Evolutionary conservation across 2,113 vertebrate species (phyloP), one percentile per base, ranked within the genome.

Genomic region (Chitala chitala): DNA sequence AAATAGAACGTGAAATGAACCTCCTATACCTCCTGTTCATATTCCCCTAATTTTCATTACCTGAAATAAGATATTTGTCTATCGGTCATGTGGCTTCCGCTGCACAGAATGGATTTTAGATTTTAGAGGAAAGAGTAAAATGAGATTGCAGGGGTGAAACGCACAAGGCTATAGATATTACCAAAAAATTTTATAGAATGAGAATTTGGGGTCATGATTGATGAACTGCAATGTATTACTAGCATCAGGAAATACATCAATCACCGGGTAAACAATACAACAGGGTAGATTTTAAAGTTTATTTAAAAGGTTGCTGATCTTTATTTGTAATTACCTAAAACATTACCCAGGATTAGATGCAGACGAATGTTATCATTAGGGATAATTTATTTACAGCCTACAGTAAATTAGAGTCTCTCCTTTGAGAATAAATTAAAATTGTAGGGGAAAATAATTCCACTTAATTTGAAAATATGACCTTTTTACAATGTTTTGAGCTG

Each of bases 401-500:
- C 20, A 56, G 66, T 46, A 74, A 80, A 80, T 78, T 46, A 12
- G 40, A 69, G 75, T 77, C 75, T 55, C 54, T 71, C 24, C 48
- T 63, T 64, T 56, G 29, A 76, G 79, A 75, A 78, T 72, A 77
- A 69, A 71, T 79, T 69, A 81, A 55, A 78, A 71, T 69, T 70
- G 65, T 22, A 53, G 69, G n/a, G n/a, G n/a, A n/a, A n/a, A n/a
- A n/a, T n/a, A n/a, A n/a, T n/a, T n/a, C n/a, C n/a, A n/a, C n/a
- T n/a, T n/a, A 63, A 80, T 78, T 77, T 78, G 22, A 46, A 66
- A 74, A 77, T 77, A 71, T 64, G 53, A 63, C 48, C 36, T 76
- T 72, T 50, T 55, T 75, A 72, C 68, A 20, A 44, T 74, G 77
- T 76, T 81, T 69, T 77, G 78, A 78, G 79, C 77, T 77, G 78